These are phyloP conservation scores for Onthophagus taurus DNA, from an alignment of 1,140 invertebrate genomes.

Conservation along the genomic window DNA sequence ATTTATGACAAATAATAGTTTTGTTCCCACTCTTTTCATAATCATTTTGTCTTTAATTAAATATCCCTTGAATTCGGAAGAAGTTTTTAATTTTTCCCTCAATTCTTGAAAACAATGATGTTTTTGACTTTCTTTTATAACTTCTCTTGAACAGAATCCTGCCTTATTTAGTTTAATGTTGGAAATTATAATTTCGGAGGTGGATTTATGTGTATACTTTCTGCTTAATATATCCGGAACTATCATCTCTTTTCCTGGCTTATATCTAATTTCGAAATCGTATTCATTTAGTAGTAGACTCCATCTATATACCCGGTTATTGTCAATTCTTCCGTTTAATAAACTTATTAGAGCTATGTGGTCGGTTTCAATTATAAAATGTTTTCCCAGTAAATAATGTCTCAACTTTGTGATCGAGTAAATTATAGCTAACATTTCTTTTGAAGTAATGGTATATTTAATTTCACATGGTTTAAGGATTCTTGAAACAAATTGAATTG, in stretches of 20 bases:
- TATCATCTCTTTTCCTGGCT: neutral
- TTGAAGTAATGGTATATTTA: neutral
- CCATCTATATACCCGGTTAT: conserved; percentile 4
- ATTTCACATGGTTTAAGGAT: neutral
- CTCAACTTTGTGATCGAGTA: neutral
- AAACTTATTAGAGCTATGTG: neutral
- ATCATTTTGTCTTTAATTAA: neutral
- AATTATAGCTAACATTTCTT: neutral
- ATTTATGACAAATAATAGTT: neutral
- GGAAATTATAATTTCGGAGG: neutral
- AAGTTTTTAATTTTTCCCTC: neutral
- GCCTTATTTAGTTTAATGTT: neutral
- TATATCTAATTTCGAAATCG: conserved; percentile 2
- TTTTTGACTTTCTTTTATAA: neutral
- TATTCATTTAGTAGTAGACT: neutral
- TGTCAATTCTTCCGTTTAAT: neutral
- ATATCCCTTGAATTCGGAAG: neutral
- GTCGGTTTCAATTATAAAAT: too few species aligned
- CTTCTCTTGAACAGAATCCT: neutral
- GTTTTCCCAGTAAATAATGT: conserved; percentile 7
- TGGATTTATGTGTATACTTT: neutral
- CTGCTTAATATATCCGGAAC: neutral
- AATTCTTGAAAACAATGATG: neutral
- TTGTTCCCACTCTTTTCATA: neutral
- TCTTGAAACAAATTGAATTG: neutral